Evolutionary conservation across 2,888 invertebrate genomes (phyloP), one percentile per base, ranked within the genome.

Genomic region (Drosophila mettleri): DNA sequence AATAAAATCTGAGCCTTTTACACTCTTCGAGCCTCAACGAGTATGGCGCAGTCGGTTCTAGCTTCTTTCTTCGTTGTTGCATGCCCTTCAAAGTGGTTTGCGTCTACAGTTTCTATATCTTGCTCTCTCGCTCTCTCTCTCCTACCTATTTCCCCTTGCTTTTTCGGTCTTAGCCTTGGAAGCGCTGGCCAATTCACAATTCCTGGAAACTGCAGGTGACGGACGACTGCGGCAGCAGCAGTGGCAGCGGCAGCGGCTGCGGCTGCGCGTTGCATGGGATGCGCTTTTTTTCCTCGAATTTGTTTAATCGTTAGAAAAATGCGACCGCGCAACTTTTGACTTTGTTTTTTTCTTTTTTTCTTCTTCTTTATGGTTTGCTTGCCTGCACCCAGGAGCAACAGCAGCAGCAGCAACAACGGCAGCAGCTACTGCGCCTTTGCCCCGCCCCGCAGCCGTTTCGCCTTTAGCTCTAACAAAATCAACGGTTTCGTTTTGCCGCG

Each of bases 221-320:
- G 89, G 64, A 58, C 60, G 16, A n/a, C n/a, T n/a, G n/a, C n/a
- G n/a, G n/a, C n/a, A n/a, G n/a, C n/a, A n/a, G 38, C 38, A 34
- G 34, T n/a, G 34, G 49, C 78, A 52, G 63, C 29, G 16, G 29
- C 33, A 34, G 54, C 36, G 20, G 78, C 67, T 72, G 78, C 71
- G 60, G 36, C 76, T 69, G 86, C 78, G 90, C 90, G 85, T 83
- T 83, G 83, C 83, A 83, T 80, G 83, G 62, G 83, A 83, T 83
- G 83, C 83, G 83, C 79, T 83, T 84, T 84, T 79, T 91, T 92
- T 92, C 92, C 89, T 86, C 89, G 92, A 92, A 92, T 92, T 92
- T 92, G 91, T 91, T 90, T 90, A 90, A 90, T 90, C 90, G 87
- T 86, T 91, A 91, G 90, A 90, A 89, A 89, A 89, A 90, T 87